Base-by-base conservation (phyloP, 2,888 invertebrate species). In the Synergus itoensis region DNA sequence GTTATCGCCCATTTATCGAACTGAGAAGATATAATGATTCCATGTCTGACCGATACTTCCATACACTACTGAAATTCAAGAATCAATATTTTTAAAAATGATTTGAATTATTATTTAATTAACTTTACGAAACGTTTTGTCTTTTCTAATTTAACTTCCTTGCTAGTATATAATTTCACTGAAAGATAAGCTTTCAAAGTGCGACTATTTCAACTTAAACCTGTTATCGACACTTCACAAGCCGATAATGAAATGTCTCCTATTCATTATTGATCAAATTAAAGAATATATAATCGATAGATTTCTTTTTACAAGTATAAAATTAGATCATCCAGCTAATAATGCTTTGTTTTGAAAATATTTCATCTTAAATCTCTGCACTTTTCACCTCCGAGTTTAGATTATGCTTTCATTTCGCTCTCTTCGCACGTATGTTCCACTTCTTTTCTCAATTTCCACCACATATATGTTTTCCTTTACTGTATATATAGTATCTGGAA, bases 351-450 rank as follows among this genome's bases (percentile, higher is more conserved):
- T 53, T 53, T 7, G n/a, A n/a, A n/a, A n/a, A 53, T n/a, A 53
- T 53, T 53, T 8, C 1, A 53, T n/a, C 9, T 2, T 7, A 53
- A 53, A n/a, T 53, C 14, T 53, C 53, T 53, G n/a, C 8, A 36
- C 8, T 53, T n/a, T 53, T 7, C 53, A 53, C 2, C 53, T 53
- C 9, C n/a, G 53, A n/a, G 9, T n/a, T 8, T 53, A 82, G 84
- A 84, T 86, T 84, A 87, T 86, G 81, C 87, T 89, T 87, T 89
- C 88, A 89, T 88, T 90, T 90, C 83, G 89, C 85, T 87, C 86
- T 86, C 89, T 82, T 86, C 83, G 86, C 89, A 89, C 90, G 89
- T 90, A 87, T 88, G 85, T 84, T 79, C 81, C 83, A 77, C 76
- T 79, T 40, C 60, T 57, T 36, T 64, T 63, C 75, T 63, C 69